Percentiles rank a stretch among this genome's conserved stretches.
Evolutionary conservation across 2,797 vertebrate genomes (phyloP).

Genomic region (Zonotrichia albicollis): DNA sequence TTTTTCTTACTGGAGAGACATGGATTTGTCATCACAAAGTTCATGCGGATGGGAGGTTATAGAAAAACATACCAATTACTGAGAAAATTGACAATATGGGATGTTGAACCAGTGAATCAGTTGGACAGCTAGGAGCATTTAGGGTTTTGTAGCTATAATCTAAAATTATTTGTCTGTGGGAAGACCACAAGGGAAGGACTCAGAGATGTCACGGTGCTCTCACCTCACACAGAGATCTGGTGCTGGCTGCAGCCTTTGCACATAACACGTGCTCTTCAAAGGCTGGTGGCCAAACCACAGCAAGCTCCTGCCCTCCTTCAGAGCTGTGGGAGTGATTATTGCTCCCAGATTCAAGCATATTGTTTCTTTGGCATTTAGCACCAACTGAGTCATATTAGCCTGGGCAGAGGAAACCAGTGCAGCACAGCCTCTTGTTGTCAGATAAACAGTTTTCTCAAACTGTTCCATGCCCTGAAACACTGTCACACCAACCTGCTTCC

Average conservation of each 20-base stretch:
- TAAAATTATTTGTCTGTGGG: background rate
- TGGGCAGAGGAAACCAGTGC: background rate
- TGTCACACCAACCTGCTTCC: fast-evolving
- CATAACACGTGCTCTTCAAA: background rate
- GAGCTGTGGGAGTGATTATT: background rate
- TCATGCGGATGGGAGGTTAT: background rate
- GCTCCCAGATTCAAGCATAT: background rate
- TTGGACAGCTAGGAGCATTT: background rate
- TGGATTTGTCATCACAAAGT: background rate
- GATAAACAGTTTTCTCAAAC: background rate
- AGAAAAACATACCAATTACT: background rate
- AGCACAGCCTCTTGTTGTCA: background rate
- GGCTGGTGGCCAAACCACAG: background rate
- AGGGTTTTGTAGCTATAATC: background rate
- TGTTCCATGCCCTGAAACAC: fast-evolving
- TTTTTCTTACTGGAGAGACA: background rate
- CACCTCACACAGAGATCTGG: background rate
- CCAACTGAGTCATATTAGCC: background rate
- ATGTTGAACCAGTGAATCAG: background rate
- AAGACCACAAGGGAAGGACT: background rate
- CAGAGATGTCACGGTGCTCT: background rate
- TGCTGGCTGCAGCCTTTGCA: background rate
- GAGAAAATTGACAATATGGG: background rate
- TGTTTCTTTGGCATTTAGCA: background rate
- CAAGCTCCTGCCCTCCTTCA: background rate